These are phyloP conservation scores for Labeo calbasu DNA, from an alignment of 2,797 vertebrate genomes.

Conservation along the genomic window DNA sequence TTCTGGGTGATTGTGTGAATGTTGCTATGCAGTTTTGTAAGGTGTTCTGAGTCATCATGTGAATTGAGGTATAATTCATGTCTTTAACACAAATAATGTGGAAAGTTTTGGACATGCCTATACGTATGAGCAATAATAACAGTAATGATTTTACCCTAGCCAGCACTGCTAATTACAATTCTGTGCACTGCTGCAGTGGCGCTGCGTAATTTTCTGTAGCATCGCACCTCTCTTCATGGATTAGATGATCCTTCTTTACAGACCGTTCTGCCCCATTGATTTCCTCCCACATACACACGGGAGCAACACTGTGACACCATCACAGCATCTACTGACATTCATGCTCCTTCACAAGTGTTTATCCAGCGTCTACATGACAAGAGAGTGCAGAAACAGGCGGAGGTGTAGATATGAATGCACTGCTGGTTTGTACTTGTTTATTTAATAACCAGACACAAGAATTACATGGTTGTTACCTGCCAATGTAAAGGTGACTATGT, in stretches of 20 bases:
- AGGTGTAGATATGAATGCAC: constrained; percentile 28
- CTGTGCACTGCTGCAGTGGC: constrained; percentile 33
- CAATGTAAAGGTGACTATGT: constrained; percentile 21
- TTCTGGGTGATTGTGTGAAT: constrained; percentile 7
- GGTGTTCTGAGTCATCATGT: background rate
- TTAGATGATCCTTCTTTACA: constrained; percentile 39
- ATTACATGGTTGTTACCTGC: constrained; percentile 20
- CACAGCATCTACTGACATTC: constrained; percentile 30
- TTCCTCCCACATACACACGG: constrained; percentile 52
- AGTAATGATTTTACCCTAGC: background rate
- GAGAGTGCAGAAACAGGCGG: constrained; percentile 20
- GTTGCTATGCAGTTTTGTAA: constrained; percentile 16
- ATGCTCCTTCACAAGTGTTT: constrained; percentile 36
- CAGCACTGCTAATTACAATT: constrained; percentile 20
- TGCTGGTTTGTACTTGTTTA: constrained; percentile 29
- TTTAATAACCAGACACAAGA: constrained; percentile 22
- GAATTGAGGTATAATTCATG: background rate
- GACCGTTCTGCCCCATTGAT: constrained; percentile 49
- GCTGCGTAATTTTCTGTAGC: constrained; percentile 48
- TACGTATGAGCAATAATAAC: background rate
- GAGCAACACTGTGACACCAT: constrained; percentile 32
- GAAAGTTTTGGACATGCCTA: background rate
- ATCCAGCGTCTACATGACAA: constrained; percentile 26
- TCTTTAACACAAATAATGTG: background rate
- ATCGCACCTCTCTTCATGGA: constrained; percentile 48